Base-by-base conservation (phyloP, 2,888 invertebrate genomes). In the Xanthia togata region DNA sequence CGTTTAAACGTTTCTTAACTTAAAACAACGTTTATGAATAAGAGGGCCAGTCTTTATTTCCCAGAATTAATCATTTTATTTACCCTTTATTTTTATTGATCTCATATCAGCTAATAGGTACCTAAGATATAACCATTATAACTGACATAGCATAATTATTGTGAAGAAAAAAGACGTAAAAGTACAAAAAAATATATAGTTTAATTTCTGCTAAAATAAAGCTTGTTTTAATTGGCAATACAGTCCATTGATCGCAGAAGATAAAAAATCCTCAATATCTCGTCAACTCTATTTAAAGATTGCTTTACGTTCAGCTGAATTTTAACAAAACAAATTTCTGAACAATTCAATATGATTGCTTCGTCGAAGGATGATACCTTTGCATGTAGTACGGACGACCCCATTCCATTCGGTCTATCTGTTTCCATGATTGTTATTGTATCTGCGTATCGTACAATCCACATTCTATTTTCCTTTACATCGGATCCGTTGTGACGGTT, bases 371-470 rank as follows among this genome's bases (percentile, higher is more conserved):
- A 79, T 69, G 78, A 76, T 85, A 84, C 84, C 71, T 80, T 81
- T 80, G 77, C 76, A 81, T 79, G 86, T 83, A 72, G 76, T 78
- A 88, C 79, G 71, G 82, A 74, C 79, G 78, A 67, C 44, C 86
- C 87, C 82, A 85, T 89, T 88, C 87, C 80, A 82, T 88, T 74
- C 82, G 71, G 81, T 87, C 85, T 91, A 91, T 93, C 90, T 90
- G 89, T 88, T 90, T 77, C 87, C 89, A 90, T 93, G 92, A 93
- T 93, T 92, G 92, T 93, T 94, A 93, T 93, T 92, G 91, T 89
- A 88, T 91, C 89, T 88, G 88, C 87, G 87, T 89, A 89, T 77
- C 86, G 82, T 78, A 69, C 81, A 68, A 80, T 81, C 72, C 78
- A 75, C 63, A 85, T 86, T 85, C 81, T 86, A 79, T 85, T 86